A percentile compares a stretch with the other conserved stretches of the same genome.
phyloP scores from a whole-genome alignment of 2,888 invertebrate genomes.

The Thymelicus acteon region DNA sequence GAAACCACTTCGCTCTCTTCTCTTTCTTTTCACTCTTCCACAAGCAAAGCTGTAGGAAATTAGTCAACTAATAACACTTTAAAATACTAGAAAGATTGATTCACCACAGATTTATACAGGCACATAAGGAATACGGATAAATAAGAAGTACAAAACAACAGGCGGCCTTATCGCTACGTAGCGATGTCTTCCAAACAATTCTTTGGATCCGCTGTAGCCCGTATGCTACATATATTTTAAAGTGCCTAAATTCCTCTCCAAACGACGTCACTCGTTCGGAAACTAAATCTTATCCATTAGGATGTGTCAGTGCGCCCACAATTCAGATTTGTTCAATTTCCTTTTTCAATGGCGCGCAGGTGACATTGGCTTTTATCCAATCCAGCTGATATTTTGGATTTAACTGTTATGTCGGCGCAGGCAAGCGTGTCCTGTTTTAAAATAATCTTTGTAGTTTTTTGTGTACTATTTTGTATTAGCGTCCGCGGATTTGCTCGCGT shows the following conservation, averaged over 20 bases:
- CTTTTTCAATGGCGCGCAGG: conserved; percentile 34
- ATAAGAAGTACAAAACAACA: too few relatives aligned
- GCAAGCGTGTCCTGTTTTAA: neutral
- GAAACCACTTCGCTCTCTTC: too few relatives aligned
- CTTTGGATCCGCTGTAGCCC: neutral
- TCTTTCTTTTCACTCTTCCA: too few relatives aligned
- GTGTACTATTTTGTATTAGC: neutral
- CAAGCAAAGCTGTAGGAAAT: too few relatives aligned
- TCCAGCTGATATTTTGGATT: conserved; percentile 26
- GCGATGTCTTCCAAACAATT: too few relatives aligned
- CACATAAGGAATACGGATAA: too few relatives aligned
- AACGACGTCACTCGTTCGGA: conserved; percentile 20
- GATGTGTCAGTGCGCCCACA: conserved; percentile 33
- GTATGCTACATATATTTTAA: neutral
- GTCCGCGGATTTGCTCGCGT: too few relatives aligned
- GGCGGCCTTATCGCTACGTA: too few relatives aligned
- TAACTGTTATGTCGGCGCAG: conserved; percentile 18
- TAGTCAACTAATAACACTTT: too few relatives aligned
- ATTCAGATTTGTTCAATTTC: conserved; percentile 38
- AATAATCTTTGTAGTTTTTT: conserved; percentile 30
- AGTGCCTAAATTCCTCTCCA: conserved; percentile 12
- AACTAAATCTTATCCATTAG: conserved; percentile 38
- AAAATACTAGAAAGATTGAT: too few relatives aligned
- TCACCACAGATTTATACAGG: too few relatives aligned
- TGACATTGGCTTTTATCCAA: conserved; percentile 36